These are phyloP conservation scores for Cynocephalus volans DNA, from an alignment of 2,113 vertebrate species.

Conservation along the genomic window DNA sequence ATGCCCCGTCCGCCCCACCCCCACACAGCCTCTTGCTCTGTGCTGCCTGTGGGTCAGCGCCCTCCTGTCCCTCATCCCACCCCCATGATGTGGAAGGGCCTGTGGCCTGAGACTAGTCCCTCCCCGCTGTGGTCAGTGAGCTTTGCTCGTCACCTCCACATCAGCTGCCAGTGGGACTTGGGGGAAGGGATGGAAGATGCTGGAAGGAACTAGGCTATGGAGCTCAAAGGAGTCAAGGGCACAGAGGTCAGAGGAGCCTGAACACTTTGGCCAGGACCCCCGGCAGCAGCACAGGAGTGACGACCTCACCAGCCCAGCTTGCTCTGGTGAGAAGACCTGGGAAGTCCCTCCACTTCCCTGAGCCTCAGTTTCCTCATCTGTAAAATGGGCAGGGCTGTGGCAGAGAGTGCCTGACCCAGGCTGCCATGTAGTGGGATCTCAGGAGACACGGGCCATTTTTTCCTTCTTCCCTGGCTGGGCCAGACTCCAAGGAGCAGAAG, in stretches of 20 bases:
- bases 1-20: too few species aligned
- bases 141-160: not conserved
- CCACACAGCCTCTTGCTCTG: too few species aligned
- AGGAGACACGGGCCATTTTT: rapidly evolving
- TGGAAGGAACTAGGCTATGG: not conserved
- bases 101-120: too few species aligned
- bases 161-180: not conserved
- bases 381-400: not conserved
- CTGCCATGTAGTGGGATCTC: rapidly evolving
- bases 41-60: too few species aligned
- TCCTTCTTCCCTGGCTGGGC: not conserved
- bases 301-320: not conserved
- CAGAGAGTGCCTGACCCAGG: not conserved
- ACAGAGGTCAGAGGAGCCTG: not conserved
- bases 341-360: not conserved
- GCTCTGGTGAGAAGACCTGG: not conserved
- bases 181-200: not conserved
- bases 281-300: not conserved
- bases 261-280: not conserved
- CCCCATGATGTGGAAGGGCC: too few species aligned
- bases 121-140: too few species aligned
- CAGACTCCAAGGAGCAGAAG: not conserved
- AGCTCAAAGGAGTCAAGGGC: not conserved
- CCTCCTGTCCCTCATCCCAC: too few species aligned
- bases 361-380: not conserved